Evolutionary conservation across 2,888 invertebrate species (phyloP).

Genomic region (Rhagonycha fulva): DNA sequence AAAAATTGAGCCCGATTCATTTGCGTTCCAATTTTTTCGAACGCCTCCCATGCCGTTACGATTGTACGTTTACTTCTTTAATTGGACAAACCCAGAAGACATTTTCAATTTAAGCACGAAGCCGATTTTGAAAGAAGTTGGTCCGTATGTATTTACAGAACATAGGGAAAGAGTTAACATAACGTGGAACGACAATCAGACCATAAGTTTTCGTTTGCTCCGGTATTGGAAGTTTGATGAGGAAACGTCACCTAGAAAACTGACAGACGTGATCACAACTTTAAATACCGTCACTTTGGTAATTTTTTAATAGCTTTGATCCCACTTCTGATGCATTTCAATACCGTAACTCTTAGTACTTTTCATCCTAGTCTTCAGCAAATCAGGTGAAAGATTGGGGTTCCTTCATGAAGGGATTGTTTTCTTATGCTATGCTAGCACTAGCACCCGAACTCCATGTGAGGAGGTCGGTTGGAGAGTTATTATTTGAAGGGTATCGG

Average conservation of each 20-base stretch:
- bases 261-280: constrained; percentile 71
- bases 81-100: constrained; percentile 79
- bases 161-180: constrained; percentile 73
- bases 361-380: constrained; percentile 60
- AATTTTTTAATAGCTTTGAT: constrained; percentile 37
- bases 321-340: neutral
- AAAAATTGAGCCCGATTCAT: constrained; percentile 12
- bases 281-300: constrained; percentile 81
- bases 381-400: constrained; percentile 65
- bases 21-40: constrained; percentile 68
- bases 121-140: constrained; percentile 61
- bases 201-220: constrained; percentile 71
- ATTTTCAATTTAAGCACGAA: constrained; percentile 60
- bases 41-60: constrained; percentile 65
- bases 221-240: constrained; percentile 73
- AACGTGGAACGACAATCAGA: constrained; percentile 72
- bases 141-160: constrained; percentile 71
- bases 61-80: constrained; percentile 74
- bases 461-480: constrained; percentile 67
- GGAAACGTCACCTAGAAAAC: constrained; percentile 67
- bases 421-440: constrained; percentile 63
- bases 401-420: constrained; percentile 60
- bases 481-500: constrained; percentile 80
- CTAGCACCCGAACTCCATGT: constrained; percentile 63
- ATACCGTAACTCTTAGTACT: neutral